Evolutionary conservation across 2,113 vertebrate species (phyloP), one percentile per base, ranked within the genome.

Genomic region (Camelus bactrianus): DNA sequence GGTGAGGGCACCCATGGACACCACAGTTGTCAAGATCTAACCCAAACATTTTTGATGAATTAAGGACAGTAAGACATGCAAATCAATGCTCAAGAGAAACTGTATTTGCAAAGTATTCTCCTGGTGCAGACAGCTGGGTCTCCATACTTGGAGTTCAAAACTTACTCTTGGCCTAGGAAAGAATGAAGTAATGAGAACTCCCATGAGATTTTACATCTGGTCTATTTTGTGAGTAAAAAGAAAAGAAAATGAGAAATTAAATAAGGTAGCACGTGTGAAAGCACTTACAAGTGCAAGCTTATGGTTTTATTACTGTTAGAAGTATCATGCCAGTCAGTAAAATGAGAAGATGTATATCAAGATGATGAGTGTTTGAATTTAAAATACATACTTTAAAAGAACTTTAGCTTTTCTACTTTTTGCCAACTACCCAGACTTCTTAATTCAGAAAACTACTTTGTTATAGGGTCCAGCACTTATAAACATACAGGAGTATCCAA

Each of bases 381-480:
- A 56, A 88, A 90, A 94, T 94, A 79, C 2, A 0, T 96, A 28
- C 77, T 65, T 89, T 86, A 54, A 73, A 97, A 88, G 26, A 89
- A 28, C 22, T 83, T 22, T 58, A 32, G 64, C 15, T 95, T 97
- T 97, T 82, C 1, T 96, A 52, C 56, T 64, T 56, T 93, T 86
- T 54, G 54, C 1, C 32, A 35, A 89, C 60, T 65, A 72, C 19
- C 16, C 60, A 65, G 65, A 70, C 60, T 65, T 69, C 76, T 92
- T 91, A 91, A 73, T 70, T 87, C 3, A 67, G 19, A 77, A 54
- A 67, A 65, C 35, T 1, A 4, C 72, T 97, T 98, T 84, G 19
- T 96, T 98, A 46, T 90, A 99, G 99, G 99, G 99, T 32, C 99
- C 99, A 3, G 98, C 98, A n/a, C 99, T 98, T 95, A 97, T 99